Evolutionary conservation across 2,888 invertebrate genomes (phyloP).

Genomic region (Lacanobia oleracea): DNA sequence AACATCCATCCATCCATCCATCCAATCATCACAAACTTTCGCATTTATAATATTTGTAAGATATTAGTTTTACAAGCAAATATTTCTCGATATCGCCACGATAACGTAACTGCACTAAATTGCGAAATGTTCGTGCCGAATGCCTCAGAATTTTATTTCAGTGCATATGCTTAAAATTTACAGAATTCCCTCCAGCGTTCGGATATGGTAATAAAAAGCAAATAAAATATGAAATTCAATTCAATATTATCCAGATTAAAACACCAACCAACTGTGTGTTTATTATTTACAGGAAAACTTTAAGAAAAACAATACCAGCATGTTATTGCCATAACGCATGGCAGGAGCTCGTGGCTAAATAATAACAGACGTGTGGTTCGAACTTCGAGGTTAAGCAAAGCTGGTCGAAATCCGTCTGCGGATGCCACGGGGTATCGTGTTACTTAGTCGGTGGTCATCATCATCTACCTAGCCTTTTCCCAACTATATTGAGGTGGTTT

Average conservation of each 20-base stretch:
- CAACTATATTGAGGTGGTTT: too few species aligned
- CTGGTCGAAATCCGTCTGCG: too few species aligned
- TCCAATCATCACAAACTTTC: too few species aligned
- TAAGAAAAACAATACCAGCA: not conserved
- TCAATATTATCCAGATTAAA: slow-evolving; percentile 36
- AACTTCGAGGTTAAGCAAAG: too few species aligned
- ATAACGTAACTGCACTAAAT: not conserved
- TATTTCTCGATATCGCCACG: not conserved
- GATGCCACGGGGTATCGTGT: too few species aligned
- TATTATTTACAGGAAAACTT: not conserved
- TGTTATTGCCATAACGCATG: not conserved
- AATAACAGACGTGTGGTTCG: too few species aligned
- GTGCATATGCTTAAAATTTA: slow-evolving; percentile 2
- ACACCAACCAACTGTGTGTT: not conserved
- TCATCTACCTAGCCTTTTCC: too few species aligned
- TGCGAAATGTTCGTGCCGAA: not conserved
- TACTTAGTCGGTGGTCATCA: too few species aligned
- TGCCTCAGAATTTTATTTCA: not conserved
- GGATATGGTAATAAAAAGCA: slow-evolving; percentile 22
- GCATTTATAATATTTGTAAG: too few species aligned
- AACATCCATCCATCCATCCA: too few species aligned
- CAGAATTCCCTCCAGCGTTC: not conserved
- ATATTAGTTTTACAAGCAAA: not conserved
- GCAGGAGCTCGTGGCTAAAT: too few species aligned
- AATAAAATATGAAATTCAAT: slow-evolving; percentile 36